Evolutionary conservation across 2,113 vertebrate species (phyloP).

Genomic region (Heterochromis multidens): DNA sequence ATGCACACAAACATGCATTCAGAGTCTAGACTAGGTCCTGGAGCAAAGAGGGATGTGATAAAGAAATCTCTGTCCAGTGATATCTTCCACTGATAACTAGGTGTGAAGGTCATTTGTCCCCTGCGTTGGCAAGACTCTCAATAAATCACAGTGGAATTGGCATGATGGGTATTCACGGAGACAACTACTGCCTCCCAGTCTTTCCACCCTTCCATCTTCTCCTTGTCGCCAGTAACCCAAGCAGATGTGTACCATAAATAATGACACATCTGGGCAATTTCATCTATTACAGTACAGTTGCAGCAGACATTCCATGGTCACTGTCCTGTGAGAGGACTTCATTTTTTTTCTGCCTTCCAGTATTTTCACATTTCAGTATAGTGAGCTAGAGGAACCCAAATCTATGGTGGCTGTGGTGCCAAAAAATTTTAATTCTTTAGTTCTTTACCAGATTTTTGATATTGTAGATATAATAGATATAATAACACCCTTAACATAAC

Average conservation of each 20-base stretch:
- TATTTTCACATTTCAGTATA: conserved; percentile 13
- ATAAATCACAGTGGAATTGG: conserved; percentile 76
- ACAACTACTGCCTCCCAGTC: conserved; percentile 52
- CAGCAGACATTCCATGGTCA: conserved; percentile 23
- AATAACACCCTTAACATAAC: too few relatives aligned
- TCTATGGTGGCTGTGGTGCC: not conserved
- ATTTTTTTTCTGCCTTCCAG: conserved; percentile 2
- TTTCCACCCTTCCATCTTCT: conserved; percentile 35
- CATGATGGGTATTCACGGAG: conserved; percentile 72
- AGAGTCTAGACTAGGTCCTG: conserved; percentile 18
- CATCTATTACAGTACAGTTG: conserved; percentile 61
- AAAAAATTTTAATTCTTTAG: not conserved
- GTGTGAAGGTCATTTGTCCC: conserved; percentile 76
- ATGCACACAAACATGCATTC: conserved; percentile 22
- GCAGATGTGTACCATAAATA: conserved; percentile 72
- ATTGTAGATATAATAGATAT: not conserved
- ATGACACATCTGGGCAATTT: conserved; percentile 62
- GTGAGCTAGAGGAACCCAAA: not conserved
- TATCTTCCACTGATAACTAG: conserved; percentile 70
- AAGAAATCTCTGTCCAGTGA: conserved; percentile 65
- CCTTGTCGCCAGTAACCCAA: conserved; percentile 35
- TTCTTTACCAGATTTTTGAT: not conserved
- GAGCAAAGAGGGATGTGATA: conserved; percentile 45
- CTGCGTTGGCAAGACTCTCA: conserved; percentile 51
- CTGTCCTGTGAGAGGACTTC: conserved; percentile 2